These are phyloP conservation scores for Ophion obscuratus DNA, from an alignment of 2,888 invertebrate species.

Conservation along the genomic window DNA sequence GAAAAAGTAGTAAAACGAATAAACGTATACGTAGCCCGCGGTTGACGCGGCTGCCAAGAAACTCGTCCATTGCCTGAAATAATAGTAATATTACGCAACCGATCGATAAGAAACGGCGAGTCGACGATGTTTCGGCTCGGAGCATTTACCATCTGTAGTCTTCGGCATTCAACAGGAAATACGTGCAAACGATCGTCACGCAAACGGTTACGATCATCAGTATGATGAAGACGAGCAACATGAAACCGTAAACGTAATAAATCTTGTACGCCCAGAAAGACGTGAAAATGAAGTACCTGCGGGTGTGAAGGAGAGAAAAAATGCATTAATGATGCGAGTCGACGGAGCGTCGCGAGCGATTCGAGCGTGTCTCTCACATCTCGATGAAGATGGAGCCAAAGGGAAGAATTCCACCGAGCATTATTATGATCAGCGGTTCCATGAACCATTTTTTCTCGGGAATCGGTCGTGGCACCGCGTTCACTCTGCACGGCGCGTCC, in stretches of 20 bases:
- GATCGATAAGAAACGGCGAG: not conserved
- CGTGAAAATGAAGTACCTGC: conserved; percentile 98
- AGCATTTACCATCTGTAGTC: conserved; percentile 96
- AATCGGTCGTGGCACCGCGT: conserved; percentile 98
- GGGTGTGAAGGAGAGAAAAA: conserved; percentile 5
- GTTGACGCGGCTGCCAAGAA: conserved; percentile 99
- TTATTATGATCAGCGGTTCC: conserved; percentile 98
- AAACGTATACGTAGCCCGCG: conserved; percentile 98
- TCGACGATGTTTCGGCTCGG: not conserved
- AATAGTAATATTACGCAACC: not conserved
- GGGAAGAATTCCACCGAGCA: conserved; percentile 97
- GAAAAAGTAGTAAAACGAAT: conserved; percentile 99
- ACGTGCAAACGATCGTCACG: conserved; percentile 99
- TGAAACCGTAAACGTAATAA: conserved; percentile 99
- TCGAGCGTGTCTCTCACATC: conserved; percentile 89
- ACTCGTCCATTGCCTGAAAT: conserved; percentile 96
- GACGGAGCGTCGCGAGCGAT: not conserved
- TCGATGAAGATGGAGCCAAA: conserved; percentile 99
- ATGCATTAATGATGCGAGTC: not conserved
- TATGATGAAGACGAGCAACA: conserved; percentile 98
- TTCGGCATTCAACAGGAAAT: conserved; percentile 99
- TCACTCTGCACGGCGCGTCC: conserved; percentile 98
- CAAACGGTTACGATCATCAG: conserved; percentile 99
- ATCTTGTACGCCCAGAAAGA: conserved; percentile 99
- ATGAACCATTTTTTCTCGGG: conserved; percentile 99